A percentile compares a stretch with the other conserved stretches of the same genome.
Conservation (phyloP, 1,140 invertebrate species). For the Brachionus sp. region DNA sequence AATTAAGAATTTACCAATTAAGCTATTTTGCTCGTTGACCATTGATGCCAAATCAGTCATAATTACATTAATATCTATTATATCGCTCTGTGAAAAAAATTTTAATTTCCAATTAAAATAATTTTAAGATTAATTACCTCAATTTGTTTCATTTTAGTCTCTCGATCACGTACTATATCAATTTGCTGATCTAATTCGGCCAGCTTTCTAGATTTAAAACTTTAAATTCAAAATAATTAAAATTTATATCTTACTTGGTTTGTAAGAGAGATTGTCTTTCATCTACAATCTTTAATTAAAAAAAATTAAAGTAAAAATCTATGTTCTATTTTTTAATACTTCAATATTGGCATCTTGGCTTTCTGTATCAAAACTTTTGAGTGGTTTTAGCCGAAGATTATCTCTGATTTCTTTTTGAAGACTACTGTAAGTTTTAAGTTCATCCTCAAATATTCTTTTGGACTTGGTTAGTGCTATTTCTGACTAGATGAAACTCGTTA, state of each 20-base stretch:
- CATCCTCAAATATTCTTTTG: constrained; percentile 26
- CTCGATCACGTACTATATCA: constrained; percentile 11
- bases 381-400: not conserved
- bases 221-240: not conserved
- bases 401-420: constrained; percentile 28
- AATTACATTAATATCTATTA: constrained; percentile 40
- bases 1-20: not conserved
- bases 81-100: not conserved
- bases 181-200: constrained; percentile 16
- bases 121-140: not conserved
- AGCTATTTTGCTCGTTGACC: constrained; percentile 40
- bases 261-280: constrained; percentile 3
- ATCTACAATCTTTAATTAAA: not conserved
- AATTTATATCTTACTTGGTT: not conserved
- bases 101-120: not conserved
- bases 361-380: not conserved
- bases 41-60: constrained; percentile 33
- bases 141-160: constrained; percentile 28
- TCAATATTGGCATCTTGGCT: not conserved
- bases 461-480: constrained; percentile 39
- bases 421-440: not conserved
- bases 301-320: not conserved
- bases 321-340: not conserved
- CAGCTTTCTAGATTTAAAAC: not conserved
- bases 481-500: not conserved